Percentiles rank a stretch among this genome's conserved stretches.
Evolutionary conservation across 1,140 invertebrate genomes (phyloP).

Genomic region (Drosophila baimaii): DNA sequence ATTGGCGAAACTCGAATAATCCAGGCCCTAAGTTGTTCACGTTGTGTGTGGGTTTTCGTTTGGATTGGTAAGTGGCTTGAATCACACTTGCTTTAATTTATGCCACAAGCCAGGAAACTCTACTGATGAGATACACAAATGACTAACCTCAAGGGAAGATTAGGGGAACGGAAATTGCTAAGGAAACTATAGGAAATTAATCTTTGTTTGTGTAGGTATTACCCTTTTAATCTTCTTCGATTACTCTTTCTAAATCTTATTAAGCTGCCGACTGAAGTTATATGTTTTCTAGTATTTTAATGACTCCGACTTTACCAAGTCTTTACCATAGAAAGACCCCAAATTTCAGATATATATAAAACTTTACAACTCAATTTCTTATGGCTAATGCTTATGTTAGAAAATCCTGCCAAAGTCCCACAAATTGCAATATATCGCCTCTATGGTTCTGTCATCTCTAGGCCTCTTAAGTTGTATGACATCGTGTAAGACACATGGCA

Average conservation of each 20-base stretch:
- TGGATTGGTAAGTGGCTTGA: conserved; percentile 8
- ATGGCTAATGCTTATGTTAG: too few relatives aligned
- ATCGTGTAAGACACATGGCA: conserved; percentile 63
- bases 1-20: conserved; percentile 18
- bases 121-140: conserved; percentile 1
- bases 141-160: not conserved
- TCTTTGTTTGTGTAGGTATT: not conserved
- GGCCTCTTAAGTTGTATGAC: conserved; percentile 58
- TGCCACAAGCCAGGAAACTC: conserved; percentile 5
- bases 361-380: conserved; percentile 2
- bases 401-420: not conserved
- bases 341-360: not conserved
- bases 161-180: not conserved
- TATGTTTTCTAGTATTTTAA: too few relatives aligned
- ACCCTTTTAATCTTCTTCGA: not conserved
- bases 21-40: conserved; percentile 9
- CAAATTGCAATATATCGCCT: conserved; percentile 36
- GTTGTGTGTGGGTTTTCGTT: conserved; percentile 13
- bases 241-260: not conserved
- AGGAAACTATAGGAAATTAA: not conserved
- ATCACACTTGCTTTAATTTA: conserved; percentile 18
- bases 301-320: too few relatives aligned
- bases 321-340: not conserved
- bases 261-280: not conserved
- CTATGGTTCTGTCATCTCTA: conserved; percentile 55